Conservation (phyloP, 2,888 invertebrate genomes). For the Cancer borealis region DNA sequence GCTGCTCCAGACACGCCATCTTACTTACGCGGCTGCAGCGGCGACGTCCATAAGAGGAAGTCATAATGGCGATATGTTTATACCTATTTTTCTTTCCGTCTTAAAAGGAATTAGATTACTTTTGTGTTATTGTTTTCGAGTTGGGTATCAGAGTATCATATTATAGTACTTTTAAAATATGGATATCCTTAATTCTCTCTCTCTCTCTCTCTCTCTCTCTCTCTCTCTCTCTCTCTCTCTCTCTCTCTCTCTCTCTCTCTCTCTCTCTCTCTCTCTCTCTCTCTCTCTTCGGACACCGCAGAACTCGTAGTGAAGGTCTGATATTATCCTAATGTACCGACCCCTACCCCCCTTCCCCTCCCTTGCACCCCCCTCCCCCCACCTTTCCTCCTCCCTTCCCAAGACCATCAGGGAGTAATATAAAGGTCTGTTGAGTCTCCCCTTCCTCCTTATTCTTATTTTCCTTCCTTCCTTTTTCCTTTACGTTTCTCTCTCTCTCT, state of each 20-base stretch:
- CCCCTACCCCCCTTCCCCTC: background rate
- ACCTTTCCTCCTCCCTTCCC: background rate
- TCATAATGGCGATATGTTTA: too few relatives aligned
- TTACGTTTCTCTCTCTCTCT: background rate
- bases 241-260: slow-evolving; percentile 36
- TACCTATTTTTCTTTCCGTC: too few relatives aligned
- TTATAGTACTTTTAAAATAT: too few relatives aligned
- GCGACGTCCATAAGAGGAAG: too few relatives aligned
- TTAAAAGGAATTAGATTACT: too few relatives aligned
- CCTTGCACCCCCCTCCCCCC: background rate
- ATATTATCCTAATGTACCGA: background rate
- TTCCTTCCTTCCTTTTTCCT: background rate
- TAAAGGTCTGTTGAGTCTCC: slow-evolving; percentile 1
- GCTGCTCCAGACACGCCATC: too few relatives aligned
- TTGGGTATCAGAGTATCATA: too few relatives aligned
- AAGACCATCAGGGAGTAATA: background rate
- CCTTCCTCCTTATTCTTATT: background rate
- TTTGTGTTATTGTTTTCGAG: too few relatives aligned
- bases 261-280: slow-evolving; percentile 33
- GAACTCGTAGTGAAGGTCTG: slow-evolving; percentile 18
- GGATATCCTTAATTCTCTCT: too few relatives aligned
- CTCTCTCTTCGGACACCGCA: slow-evolving; percentile 35
- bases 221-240: slow-evolving; percentile 52
- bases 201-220: background rate
- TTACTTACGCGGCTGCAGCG: too few relatives aligned